Conservation (phyloP, 2,888 invertebrate species). For the Drosophila testacea region DNA sequence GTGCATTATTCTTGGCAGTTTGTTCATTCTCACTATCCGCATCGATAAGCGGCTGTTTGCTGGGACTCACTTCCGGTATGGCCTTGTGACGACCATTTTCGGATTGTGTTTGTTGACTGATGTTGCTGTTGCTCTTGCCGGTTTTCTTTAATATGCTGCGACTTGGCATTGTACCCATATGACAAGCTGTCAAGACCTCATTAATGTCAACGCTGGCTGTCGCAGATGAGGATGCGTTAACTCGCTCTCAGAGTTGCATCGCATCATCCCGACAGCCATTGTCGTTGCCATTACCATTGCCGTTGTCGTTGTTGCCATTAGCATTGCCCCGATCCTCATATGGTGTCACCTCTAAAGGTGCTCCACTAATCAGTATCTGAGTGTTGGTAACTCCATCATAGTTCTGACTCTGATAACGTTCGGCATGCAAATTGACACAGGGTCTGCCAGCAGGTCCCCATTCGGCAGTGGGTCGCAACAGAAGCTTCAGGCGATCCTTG, state of each 20-base stretch:
- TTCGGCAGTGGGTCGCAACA: conserved; percentile 89
- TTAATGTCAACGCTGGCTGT: conserved; percentile 55
- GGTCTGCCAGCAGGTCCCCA: conserved; percentile 88
- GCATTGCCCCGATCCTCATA: conserved; percentile 62
- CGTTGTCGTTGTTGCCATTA: conserved; percentile 34
- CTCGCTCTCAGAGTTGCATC: conserved; percentile 87
- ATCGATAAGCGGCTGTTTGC: conserved; percentile 79
- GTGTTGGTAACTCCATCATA: conserved; percentile 86
- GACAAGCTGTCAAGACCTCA: conserved; percentile 45
- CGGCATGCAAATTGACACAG: conserved; percentile 81
- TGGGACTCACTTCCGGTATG: conserved; percentile 54
- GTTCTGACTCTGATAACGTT: conserved; percentile 82
- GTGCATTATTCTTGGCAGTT: conserved; percentile 39
- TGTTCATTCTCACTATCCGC: conserved; percentile 66
- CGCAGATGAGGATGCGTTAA: conserved; percentile 82
- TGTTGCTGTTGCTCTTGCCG: conserved; percentile 57
- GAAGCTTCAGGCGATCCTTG: conserved; percentile 87
- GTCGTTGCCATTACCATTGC: conserved; percentile 37
- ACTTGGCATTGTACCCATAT: conserved; percentile 75
- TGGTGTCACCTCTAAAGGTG: conserved; percentile 56
- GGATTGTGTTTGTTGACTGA: conserved; percentile 50
- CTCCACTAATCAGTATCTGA: conserved; percentile 84
- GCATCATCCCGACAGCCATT: conserved; percentile 74
- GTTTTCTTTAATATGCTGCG: conserved; percentile 85
- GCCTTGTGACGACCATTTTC: conserved; percentile 61